Conservation (phyloP, 2,888 invertebrate genomes). For the Thecophora atra region DNA sequence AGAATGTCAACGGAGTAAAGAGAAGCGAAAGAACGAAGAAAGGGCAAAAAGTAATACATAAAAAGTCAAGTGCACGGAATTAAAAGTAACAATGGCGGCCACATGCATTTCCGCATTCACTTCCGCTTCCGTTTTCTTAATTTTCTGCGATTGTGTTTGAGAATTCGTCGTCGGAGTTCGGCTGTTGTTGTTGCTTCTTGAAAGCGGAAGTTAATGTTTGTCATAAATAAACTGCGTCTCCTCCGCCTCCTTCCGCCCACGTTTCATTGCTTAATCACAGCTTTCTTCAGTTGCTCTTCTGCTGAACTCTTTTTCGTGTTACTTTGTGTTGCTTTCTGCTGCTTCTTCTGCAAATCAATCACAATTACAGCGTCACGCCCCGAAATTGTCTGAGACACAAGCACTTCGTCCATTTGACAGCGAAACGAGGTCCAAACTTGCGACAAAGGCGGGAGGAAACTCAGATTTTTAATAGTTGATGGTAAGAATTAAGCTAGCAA, state of each 20-base stretch:
- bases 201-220: slow-evolving; percentile 40
- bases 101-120: slow-evolving; percentile 23
- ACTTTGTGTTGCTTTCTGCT: slow-evolving; percentile 1
- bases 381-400: no score
- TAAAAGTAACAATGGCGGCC: slow-evolving; percentile 17
- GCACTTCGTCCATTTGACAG: no score
- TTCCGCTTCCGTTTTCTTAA: neutral
- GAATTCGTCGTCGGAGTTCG: slow-evolving; percentile 4
- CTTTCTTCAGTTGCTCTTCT: neutral
- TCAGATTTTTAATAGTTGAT: slow-evolving; percentile 3
- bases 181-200: slow-evolving; percentile 15
- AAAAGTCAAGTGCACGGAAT: neutral
- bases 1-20: neutral
- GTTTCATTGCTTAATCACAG: neutral
- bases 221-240: slow-evolving; percentile 39
- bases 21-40: neutral
- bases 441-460: slow-evolving; percentile 49
- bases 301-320: no score
- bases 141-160: no score
- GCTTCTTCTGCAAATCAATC: slow-evolving; percentile 53
- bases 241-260: neutral
- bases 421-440: neutral
- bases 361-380: slow-evolving; percentile 52
- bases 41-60: no score
- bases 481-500: no score